Evolutionary conservation across 2,113 vertebrate genomes (phyloP), one percentile per base, ranked within the genome.

Genomic region (Machaerirhynchus nigripectus): DNA sequence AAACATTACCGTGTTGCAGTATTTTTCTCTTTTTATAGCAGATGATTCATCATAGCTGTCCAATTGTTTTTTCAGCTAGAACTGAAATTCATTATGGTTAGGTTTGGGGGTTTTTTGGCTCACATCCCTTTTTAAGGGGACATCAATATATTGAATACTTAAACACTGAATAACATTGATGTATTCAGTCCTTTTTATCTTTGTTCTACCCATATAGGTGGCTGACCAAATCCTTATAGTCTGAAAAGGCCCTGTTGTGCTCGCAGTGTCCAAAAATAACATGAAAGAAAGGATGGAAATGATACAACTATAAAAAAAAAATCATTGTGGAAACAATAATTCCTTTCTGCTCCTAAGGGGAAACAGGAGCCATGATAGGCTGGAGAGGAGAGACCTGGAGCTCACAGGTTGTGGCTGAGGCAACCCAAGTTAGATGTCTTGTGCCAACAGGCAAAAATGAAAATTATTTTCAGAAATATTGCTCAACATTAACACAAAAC

Each of bases 31-130:
- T 95, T 94, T 81, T 84, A 81, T 67, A 90, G 88, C 55, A 63
- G 40, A 60, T 40, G 52, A 96, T 92, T 95, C 52, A 96, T 95
- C 85, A 90, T 64, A 78, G 76, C 71, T 94, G 83, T 93, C 76
- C 71, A 77, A 70, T 57, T 91, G 53, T 83, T 93, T 94, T 92
- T 89, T 78, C 80, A 89, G 31, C 60, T 60, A 90, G 84, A 89
- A 90, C 39, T 52, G 80, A 89, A 95, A 92, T 94, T 95, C 50
- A 77, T 94, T 80, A 68, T 60, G 40, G 31, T 77, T 84, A 35
- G 8, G 18, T 49, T 42, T 27, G 33, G 16, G 6, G 4, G 1
- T 69, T 60, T 92, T 84, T 94, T 86, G 42, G n/a, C 71, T 71
- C 68, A 80, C 37, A 88, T 55, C 23, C n/a, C 20, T 91, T 93